Evolutionary conservation across 2,888 invertebrate species (phyloP).

Genomic region (Mesorhabditis spiculigera): DNA sequence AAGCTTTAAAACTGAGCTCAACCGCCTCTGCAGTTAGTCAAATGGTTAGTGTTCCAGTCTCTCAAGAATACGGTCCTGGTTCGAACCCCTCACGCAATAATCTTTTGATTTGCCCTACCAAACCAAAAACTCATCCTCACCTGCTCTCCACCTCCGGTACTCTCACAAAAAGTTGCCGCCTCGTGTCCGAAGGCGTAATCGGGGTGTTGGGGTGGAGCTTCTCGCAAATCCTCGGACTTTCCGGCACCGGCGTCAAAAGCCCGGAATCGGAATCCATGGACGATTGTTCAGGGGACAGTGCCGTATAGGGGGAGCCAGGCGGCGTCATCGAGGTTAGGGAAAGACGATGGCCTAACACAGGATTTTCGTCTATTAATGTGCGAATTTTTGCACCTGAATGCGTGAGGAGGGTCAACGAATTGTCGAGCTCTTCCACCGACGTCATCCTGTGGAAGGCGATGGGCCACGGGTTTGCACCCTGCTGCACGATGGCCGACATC

Average conservation of each 20-base stretch:
- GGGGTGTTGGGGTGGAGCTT: conserved; percentile 1
- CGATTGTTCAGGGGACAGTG: not conserved
- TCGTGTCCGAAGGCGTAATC: not conserved
- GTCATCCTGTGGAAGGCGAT: conserved; percentile 1
- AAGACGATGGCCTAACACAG: not conserved
- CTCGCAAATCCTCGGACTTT: not conserved
- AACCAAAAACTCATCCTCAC: not conserved
- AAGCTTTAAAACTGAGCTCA: too few species aligned
- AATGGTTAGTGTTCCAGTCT: too few species aligned
- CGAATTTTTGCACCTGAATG: not conserved
- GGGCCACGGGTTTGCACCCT: not conserved
- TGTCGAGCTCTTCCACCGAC: not conserved
- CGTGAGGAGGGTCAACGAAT: not conserved
- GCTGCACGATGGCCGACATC: not conserved
- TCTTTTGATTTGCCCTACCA: not conserved
- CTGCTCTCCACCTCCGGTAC: not conserved
- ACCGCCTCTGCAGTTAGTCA: too few species aligned
- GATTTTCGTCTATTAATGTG: too few species aligned
- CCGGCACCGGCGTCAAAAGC: not conserved
- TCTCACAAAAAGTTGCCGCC: not conserved
- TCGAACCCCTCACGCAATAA: too few species aligned
- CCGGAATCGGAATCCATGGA: not conserved
- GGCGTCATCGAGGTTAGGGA: not conserved
- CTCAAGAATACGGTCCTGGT: too few species aligned
- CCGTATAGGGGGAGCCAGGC: conserved; percentile 3